Conservation (phyloP, 2,113 vertebrate genomes). For the Cyphomyrus discorhynchus region DNA sequence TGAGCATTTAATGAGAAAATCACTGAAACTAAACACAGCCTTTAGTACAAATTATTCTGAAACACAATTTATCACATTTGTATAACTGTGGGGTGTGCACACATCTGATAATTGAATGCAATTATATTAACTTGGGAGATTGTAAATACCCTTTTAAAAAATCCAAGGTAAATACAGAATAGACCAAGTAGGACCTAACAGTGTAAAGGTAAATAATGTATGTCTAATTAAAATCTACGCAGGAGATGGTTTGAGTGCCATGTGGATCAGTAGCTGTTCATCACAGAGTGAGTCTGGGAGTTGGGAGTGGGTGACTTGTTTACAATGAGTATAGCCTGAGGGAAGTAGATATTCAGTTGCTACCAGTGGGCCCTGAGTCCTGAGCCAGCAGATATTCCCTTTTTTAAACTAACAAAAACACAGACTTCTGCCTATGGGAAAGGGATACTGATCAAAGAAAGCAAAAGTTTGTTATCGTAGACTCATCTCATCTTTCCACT, state of each 20-base stretch:
- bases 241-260: not conserved
- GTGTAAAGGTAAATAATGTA: not conserved
- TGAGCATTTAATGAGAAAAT: not conserved
- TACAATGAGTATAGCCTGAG: not conserved
- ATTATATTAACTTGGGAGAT: not conserved
- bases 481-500: not conserved
- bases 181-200: not conserved
- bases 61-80: not conserved
- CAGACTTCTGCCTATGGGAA: not conserved
- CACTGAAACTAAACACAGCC: not conserved
- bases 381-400: not conserved
- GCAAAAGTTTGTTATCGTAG: not conserved
- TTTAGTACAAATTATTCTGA: not conserved
- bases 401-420: not conserved
- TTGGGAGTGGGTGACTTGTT: not conserved
- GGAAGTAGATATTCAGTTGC: not conserved
- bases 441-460: not conserved
- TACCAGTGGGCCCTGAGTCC: not conserved
- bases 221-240: not conserved
- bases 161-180: not conserved
- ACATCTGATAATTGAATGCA: not conserved
- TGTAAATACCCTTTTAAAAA: not conserved
- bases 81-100: not conserved
- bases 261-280: not conserved
- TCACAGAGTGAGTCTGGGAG: not conserved